Evolutionary conservation across 2,113 vertebrate species (phyloP).

Genomic region (Alosa alosa): DNA sequence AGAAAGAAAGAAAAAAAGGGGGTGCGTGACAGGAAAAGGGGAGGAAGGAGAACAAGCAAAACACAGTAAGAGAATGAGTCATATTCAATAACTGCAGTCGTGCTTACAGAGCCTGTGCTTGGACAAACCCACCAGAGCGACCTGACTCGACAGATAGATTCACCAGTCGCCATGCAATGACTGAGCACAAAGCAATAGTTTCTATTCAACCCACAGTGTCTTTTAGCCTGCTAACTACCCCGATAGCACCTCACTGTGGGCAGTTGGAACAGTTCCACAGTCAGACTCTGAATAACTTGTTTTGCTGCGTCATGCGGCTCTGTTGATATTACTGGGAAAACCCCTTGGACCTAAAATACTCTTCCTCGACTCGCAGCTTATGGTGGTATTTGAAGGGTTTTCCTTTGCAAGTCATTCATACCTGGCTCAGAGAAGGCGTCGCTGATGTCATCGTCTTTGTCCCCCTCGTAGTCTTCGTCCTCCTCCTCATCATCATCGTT

Average conservation of each 20-base stretch:
- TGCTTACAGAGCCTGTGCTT: neutral
- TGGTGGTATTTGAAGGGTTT: neutral
- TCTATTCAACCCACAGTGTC: neutral
- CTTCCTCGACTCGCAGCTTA: too few relatives aligned
- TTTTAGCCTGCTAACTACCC: neutral
- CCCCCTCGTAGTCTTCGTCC: slow-evolving; percentile 86
- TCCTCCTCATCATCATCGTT: slow-evolving; percentile 82
- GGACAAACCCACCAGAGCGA: neutral
- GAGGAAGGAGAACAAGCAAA: neutral
- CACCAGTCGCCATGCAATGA: neutral
- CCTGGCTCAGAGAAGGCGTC: slow-evolving; percentile 98
- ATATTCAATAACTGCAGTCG: slow-evolving; percentile 10
- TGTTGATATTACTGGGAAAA: neutral
- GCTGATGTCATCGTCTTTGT: slow-evolving; percentile 96
- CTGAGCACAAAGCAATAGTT: neutral
- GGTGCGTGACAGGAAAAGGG: neutral
- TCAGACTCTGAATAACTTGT: neutral
- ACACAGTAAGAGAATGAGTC: neutral
- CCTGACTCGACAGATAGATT: neutral
- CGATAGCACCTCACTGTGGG: neutral
- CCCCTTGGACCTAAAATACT: too few relatives aligned
- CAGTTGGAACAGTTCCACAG: neutral
- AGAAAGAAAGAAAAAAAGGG: neutral
- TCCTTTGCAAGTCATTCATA: slow-evolving; percentile 49
- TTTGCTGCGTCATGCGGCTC: neutral